Evolutionary conservation across 1,140 invertebrate species (phyloP), one percentile per base, ranked within the genome.

Genomic region (Dufourea novaeangliae): DNA sequence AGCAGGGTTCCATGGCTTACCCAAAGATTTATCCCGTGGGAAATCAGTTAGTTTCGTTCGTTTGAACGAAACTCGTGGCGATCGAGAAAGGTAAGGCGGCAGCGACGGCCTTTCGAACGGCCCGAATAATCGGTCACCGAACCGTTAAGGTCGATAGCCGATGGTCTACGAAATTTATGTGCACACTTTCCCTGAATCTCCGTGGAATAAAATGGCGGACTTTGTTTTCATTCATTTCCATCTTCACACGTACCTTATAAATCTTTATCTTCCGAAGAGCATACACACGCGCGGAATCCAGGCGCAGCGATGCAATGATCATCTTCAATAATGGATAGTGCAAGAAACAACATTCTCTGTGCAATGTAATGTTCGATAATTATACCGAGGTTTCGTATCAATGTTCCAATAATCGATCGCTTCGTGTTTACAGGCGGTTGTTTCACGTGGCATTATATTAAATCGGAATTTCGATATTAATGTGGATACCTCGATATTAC

Each of bases 41-140:
- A 86, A 86, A 86, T 86, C 84, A 85, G 80, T 80, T 85, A 78
- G 83, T 85, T 86, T 85, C 72, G 79, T 84, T 85, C 68, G 66
- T 69, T 59, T 46, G 73, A 69, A 74, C 67, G 61, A 82, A 82
- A 84, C 72, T 82, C 71, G 83, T 27, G 52, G 67, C 46, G 78
- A 77, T 68, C 44, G 71, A 32, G 62, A 50, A 80, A 50, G 54
- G 66, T 41, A 71, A 73, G 41, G 8, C 37, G 44, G 20, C 20
- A 5, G 46, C 4, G 14, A 2, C 44, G 41, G 27, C 29, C 34
- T 74, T 62, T 74, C 68, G 56, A 83, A 54, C 44, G 52, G 22
- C 46, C 22, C 52, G 59, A 78, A 84, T 84, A 84, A 84, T 85
- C 83, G 82, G 66, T 70, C 57, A 59, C 59, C 82, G 67, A 83